Evolutionary conservation across 2,113 vertebrate species (phyloP).

Genomic region (Spea bombifrons): DNA sequence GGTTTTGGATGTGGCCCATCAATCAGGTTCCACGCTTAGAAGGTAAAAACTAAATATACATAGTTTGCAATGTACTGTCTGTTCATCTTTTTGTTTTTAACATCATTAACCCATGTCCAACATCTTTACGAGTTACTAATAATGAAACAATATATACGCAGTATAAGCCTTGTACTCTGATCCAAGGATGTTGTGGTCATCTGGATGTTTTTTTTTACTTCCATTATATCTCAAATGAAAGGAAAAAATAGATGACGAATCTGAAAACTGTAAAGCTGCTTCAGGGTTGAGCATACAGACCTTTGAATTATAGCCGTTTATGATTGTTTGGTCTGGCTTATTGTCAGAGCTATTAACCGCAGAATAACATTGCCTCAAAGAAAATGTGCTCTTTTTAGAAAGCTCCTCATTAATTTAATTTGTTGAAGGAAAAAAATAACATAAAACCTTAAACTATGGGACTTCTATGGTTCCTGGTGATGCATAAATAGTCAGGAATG

Average conservation of each 20-base stretch:
- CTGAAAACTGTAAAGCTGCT: constrained; percentile 52
- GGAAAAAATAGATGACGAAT: constrained; percentile 45
- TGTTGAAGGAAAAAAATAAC: constrained; percentile 51
- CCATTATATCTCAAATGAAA: neutral
- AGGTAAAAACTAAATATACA: too few relatives aligned
- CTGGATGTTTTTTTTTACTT: neutral
- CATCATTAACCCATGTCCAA: too few relatives aligned
- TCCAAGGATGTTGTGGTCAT: too few relatives aligned
- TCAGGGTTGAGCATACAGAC: constrained; percentile 59
- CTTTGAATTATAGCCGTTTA: constrained; percentile 62
- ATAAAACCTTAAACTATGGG: constrained; percentile 45
- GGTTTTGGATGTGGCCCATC: too few relatives aligned
- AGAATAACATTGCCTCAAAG: constrained; percentile 59
- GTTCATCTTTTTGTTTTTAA: too few relatives aligned
- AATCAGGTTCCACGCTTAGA: too few relatives aligned
- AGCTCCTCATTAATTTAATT: constrained; percentile 60
- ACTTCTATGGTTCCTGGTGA: constrained; percentile 39
- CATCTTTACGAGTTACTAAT: too few relatives aligned
- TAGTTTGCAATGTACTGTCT: too few relatives aligned
- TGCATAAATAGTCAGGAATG: constrained; percentile 43
- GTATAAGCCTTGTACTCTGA: too few relatives aligned
- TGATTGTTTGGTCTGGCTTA: constrained; percentile 63
- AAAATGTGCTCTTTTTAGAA: constrained; percentile 56
- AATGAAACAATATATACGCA: too few relatives aligned
- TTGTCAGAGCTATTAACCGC: constrained; percentile 68